Evolutionary conservation across 35 echinoderm and acorn worm species (phyloP), one percentile per base, ranked within the genome.

Genomic region (Amphiura filiformis): DNA sequence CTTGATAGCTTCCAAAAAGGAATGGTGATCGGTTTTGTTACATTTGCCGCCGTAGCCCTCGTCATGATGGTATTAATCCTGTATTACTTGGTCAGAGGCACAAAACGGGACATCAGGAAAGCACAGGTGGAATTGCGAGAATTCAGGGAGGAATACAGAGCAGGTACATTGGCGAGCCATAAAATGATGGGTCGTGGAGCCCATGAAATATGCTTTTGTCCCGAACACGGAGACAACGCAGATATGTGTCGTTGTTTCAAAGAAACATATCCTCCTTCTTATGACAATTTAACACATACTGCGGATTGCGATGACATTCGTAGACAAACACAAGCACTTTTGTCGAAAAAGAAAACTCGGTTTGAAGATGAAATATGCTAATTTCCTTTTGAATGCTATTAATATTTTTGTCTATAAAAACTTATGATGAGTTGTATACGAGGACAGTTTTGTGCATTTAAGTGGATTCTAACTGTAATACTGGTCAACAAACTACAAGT

Each of bases 11-110:
- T 85, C 35, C 83, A 85, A 28, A 85, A 56, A 13, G 83, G 83
- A 26, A 85, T 85, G 83, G 64, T 85, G 32, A 85, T 85, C 35
- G 83, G 83, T 22, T 85, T 85, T 37, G 83, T 85, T 13, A 85
- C 83, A 11, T 85, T 85, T 61, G 83, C 83, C 49, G 83, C 64
- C 14, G 31, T 85, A 11, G 83, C 83, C 32, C 83, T 85, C 13
- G 56, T 56, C 52, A 85, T 85, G 83, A 85, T 85, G 83, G 35
- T 85, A 3, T 37, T 85, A 34, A 85, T 85, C 28, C 56, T 85
- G 49, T 85, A 85, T 34, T 61, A 65, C 28, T 61, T 85, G 23
- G 83, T 85, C 37, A 28, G 56, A 13, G 83, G 83, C 52, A 85
- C 83, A n/a, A 56, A 61, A 9, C 26, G 52, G 65, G 83, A 85